Percentiles rank a stretch among this genome's conserved stretches.
Evolutionary conservation across 2,888 invertebrate species (phyloP).

Genomic region (Drosophila melanosoma): DNA sequence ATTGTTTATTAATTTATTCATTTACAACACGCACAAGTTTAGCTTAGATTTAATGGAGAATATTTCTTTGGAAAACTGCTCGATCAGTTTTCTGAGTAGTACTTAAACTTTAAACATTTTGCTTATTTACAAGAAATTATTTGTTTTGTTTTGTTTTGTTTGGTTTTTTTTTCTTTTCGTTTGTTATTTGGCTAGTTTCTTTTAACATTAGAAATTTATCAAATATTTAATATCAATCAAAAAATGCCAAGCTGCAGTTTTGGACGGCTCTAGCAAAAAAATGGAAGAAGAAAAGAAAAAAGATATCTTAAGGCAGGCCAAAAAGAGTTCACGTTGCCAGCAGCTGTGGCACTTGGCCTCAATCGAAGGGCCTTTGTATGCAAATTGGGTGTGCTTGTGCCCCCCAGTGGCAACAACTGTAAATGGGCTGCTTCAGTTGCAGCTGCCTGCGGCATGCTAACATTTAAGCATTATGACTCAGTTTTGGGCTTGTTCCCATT

Average conservation of each 20-base stretch:
- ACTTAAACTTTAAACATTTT: slow-evolving; percentile 47
- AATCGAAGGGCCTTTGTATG: slow-evolving; percentile 75
- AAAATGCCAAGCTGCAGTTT: slow-evolving; percentile 54
- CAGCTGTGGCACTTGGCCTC: slow-evolving; percentile 62
- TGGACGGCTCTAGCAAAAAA: slow-evolving; percentile 53
- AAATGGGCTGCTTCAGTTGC: slow-evolving; percentile 46
- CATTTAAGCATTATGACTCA: slow-evolving; percentile 43
- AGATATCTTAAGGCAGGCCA: slow-evolving; percentile 17
- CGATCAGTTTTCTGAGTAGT: slow-evolving; percentile 16
- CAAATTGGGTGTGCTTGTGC: slow-evolving; percentile 62
- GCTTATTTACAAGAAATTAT: slow-evolving; percentile 63
- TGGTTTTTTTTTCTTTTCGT: slow-evolving; percentile 1
- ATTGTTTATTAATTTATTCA: slow-evolving; percentile 38
- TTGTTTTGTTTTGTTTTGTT: slow-evolving; percentile 50
- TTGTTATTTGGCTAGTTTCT: slow-evolving; percentile 13
- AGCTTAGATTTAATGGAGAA: slow-evolving; percentile 69
- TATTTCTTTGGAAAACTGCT: slow-evolving; percentile 60
- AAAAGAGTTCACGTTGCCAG: slow-evolving; percentile 32
- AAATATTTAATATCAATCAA: slow-evolving; percentile 37
- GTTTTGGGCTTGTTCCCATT: slow-evolving; percentile 37
- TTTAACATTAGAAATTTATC: slow-evolving; percentile 24
- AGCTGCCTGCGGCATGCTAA: slow-evolving; percentile 26
- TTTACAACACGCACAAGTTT: slow-evolving; percentile 77
- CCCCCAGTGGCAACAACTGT: slow-evolving; percentile 5
- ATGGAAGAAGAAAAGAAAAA: slow-evolving; percentile 32